Base-by-base conservation (phyloP, 2,797 vertebrate species). In the Diplodus puntazzo region DNA sequence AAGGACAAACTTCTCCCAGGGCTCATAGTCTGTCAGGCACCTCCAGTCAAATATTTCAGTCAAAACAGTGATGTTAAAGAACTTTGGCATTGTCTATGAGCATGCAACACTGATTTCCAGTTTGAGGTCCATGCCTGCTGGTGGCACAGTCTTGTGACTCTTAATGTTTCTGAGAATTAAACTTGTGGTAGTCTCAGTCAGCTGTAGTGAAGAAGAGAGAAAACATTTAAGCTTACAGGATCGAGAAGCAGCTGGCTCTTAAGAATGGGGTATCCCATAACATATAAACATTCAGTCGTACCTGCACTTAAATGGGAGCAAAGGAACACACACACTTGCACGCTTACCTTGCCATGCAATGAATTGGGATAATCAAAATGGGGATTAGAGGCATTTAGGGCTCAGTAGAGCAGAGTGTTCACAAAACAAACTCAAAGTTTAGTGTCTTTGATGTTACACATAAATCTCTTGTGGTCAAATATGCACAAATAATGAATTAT, bases 401-500 rank as follows among this genome's bases (percentile, higher is more conserved):
- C 66, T 65, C 69, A 75, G 61, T 60, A 21, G 76, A 84, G 82
- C 73, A 79, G 61, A 87, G 73, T 79, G 61, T 83, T 88, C 84
- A 78, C 86, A 54, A 88, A 89, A 84, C 79, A 88, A 88, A 87
- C 4, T 66, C 25, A 71, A 76, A 89, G 11, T 86, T 73, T 46
- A 45, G n/a, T 42, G 69, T 82, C 79, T 90, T 88, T 88, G 80
- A 89, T 85, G 82, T 86, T 0, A 1, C 54, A 55, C 53, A 27
- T 71, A 42, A 82, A 75, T 80, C 74, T 55, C 43, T 58, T 68
- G 69, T 81, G 86, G 78, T 86, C 82, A 80, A 85, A 91, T 70
- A 68, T 73, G 49, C 54, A 75, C n/a, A 59, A 50, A 84, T 78
- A 73, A 78, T 69, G 59, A 42, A 69, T 74, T 21, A 34, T 18